Percentiles rank a stretch among this genome's conserved stretches.
Conservation (phyloP, 2,888 invertebrate species). For the Scaptomyza reducta region DNA sequence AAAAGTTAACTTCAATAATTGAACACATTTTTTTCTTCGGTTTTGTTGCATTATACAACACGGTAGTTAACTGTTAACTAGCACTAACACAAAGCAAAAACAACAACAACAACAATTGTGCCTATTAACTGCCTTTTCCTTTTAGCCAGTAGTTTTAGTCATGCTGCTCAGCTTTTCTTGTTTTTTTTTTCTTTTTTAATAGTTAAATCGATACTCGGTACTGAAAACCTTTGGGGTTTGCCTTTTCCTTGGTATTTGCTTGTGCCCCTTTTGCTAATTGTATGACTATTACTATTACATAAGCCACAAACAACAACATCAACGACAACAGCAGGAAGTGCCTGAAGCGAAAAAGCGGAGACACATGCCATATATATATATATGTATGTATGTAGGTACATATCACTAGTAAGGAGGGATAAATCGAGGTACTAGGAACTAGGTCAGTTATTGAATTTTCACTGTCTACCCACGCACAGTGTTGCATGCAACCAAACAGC, state of each 20-base stretch:
- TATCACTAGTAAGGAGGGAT: slow-evolving; percentile 1
- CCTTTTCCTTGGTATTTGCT: not conserved
- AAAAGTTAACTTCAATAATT: not conserved
- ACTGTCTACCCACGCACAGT: slow-evolving; percentile 35
- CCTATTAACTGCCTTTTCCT: slow-evolving; percentile 24
- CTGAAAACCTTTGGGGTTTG: slow-evolving; percentile 15
- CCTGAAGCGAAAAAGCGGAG: slow-evolving; percentile 20
- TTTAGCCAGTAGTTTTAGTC: slow-evolving; percentile 28
- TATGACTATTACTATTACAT: slow-evolving; percentile 67
- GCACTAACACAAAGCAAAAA: not conserved
- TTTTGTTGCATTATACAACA: slow-evolving; percentile 38
- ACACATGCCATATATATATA: slow-evolving; percentile 26
- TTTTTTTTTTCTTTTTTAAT: slow-evolving; percentile 60
- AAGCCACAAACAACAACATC: slow-evolving; percentile 34
- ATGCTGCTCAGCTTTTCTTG: slow-evolving; percentile 31
- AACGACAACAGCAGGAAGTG: slow-evolving; percentile 52
- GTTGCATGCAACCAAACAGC: slow-evolving; percentile 29
- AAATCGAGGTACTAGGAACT: slow-evolving; percentile 57
- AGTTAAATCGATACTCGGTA: slow-evolving; percentile 65
- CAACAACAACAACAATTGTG: slow-evolving; percentile 1
- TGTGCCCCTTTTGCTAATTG: slow-evolving; percentile 59
- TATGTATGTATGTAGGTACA: not conserved
- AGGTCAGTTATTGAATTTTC: slow-evolving; percentile 83
- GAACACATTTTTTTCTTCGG: not conserved
- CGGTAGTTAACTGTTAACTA: slow-evolving; percentile 2